Evolutionary conservation across 2,888 invertebrate species (phyloP).

Genomic region (Eupithecia insigniata): DNA sequence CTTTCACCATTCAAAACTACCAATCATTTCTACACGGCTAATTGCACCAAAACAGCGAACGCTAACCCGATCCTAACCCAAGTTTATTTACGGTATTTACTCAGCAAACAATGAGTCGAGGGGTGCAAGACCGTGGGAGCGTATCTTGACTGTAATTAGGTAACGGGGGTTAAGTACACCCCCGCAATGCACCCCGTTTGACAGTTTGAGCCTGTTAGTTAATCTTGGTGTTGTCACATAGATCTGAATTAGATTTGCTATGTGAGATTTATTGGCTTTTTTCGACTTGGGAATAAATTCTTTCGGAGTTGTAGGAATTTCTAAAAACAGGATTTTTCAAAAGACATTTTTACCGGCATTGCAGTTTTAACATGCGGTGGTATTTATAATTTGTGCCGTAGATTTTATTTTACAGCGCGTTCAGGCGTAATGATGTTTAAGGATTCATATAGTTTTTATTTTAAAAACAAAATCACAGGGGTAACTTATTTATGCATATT

Average conservation of each 20-base stretch:
- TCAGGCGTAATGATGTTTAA: not conserved
- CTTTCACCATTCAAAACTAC: constrained; percentile 11
- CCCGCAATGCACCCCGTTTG: constrained; percentile 46
- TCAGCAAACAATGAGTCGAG: constrained; percentile 58
- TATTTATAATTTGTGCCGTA: not conserved
- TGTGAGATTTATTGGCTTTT: constrained; percentile 16
- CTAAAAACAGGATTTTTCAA: not conserved
- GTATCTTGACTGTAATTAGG: constrained; percentile 69
- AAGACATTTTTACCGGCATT: not conserved
- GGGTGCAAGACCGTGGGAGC: constrained; percentile 64
- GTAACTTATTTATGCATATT: not conserved
- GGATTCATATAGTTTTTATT: not conserved
- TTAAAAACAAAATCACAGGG: not conserved
- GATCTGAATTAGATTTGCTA: constrained; percentile 17
- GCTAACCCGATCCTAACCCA: constrained; percentile 46
- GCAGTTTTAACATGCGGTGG: not conserved
- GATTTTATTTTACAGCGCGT: not conserved
- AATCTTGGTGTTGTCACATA: constrained; percentile 21
- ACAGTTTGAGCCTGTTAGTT: constrained; percentile 46
- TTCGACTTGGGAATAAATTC: not conserved
- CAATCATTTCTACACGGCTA: constrained; percentile 29
- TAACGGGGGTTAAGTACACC: constrained; percentile 56
- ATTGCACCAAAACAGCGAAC: constrained; percentile 46
- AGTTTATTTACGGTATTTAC: constrained; percentile 62
- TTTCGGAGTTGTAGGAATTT: not conserved